Evolutionary conservation across 1,140 invertebrate species (phyloP).

Genomic region (Macrobrachium rosenbergii): DNA sequence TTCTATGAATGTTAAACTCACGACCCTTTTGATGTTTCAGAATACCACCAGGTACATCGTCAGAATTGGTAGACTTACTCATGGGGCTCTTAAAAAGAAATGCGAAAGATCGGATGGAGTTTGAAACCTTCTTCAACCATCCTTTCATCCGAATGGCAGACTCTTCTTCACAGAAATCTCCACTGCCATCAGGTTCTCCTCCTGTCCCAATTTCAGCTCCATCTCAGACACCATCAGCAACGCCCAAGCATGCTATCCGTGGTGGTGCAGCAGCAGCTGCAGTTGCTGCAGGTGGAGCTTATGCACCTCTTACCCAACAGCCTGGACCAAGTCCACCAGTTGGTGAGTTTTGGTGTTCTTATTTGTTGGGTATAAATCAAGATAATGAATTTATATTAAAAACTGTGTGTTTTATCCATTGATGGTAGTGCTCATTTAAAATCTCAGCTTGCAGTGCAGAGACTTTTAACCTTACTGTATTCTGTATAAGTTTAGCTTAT

Average conservation of each 20-base stretch:
- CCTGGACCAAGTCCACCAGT: constrained; percentile 53
- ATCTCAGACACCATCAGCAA: constrained; percentile 41
- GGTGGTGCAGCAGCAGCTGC: neutral
- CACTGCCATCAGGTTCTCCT: constrained; percentile 7
- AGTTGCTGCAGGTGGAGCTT: constrained; percentile 6
- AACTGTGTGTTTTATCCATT: too few relatives aligned
- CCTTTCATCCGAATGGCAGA: constrained; percentile 80
- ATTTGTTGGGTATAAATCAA: too few relatives aligned
- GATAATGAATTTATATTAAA: too few relatives aligned
- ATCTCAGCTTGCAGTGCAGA: too few relatives aligned
- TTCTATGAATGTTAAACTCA: too few relatives aligned
- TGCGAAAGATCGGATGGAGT: constrained; percentile 94
- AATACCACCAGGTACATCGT: constrained; percentile 92
- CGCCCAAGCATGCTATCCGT: constrained; percentile 33
- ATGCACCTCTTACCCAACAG: constrained; percentile 42
- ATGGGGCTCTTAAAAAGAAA: constrained; percentile 90
- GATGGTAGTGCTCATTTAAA: too few relatives aligned
- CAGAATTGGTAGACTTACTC: constrained; percentile 88
- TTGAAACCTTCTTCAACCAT: constrained; percentile 95
- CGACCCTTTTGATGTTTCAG: constrained; percentile 73
- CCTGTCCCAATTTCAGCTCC: constrained; percentile 24
- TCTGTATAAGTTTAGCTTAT: too few relatives aligned
- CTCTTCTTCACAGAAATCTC: constrained; percentile 28
- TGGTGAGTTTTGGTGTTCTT: constrained; percentile 41
- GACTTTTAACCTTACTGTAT: too few relatives aligned